These are phyloP conservation scores for Ephialtes manifestator DNA, from an alignment of 2,888 invertebrate genomes.

Conservation along the genomic window DNA sequence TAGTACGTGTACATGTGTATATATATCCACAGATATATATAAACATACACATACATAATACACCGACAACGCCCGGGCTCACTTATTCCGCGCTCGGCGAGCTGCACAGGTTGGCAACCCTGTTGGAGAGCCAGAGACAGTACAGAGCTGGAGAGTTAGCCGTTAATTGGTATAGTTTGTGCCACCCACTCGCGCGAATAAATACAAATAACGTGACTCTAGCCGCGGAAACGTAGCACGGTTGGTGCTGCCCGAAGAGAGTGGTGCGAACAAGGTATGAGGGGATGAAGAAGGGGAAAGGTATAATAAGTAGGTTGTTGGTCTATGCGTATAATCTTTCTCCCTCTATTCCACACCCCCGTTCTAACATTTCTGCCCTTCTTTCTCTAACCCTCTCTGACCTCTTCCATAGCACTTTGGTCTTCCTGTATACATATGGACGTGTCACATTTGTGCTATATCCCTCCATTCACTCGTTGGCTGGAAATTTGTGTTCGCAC, in stretches of 20 bases:
- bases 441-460: conserved; percentile 14
- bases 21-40: too few species aligned
- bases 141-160: conserved; percentile 46
- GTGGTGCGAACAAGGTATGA: not conserved
- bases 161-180: conserved; percentile 65
- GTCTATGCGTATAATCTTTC: conserved; percentile 12
- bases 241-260: not conserved
- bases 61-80: conserved; percentile 18
- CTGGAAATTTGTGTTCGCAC: conserved; percentile 31
- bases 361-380: not conserved
- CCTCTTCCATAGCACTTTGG: too few species aligned
- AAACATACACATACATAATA: not conserved
- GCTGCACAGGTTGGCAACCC: conserved; percentile 21
- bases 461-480: not conserved
- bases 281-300: too few species aligned
- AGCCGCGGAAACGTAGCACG: conserved; percentile 9
- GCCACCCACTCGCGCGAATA: conserved; percentile 47
- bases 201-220: conserved; percentile 46
- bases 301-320: conserved; percentile 16
- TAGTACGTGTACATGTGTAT: not conserved
- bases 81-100: conserved; percentile 10
- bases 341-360: not conserved
- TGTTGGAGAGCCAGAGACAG: conserved; percentile 20
- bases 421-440: not conserved
- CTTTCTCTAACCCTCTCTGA: not conserved